These are phyloP conservation scores for Melanostoma scalare DNA, from an alignment of 2,888 invertebrate genomes.

Conservation along the genomic window DNA sequence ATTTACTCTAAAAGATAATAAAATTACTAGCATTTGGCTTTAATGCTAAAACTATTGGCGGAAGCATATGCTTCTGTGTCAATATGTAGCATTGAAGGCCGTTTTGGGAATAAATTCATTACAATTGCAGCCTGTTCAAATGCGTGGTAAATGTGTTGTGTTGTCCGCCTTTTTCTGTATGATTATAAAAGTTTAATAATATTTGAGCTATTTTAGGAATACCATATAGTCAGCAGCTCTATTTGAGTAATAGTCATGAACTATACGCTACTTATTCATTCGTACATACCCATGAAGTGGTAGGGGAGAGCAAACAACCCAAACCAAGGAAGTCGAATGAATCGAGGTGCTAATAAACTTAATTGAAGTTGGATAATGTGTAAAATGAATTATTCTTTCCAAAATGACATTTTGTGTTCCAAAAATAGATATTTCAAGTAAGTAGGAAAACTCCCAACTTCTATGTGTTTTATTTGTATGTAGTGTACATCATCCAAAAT, in stretches of 20 bases:
- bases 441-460: no score
- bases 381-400: neutral
- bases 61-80: neutral
- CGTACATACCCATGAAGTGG: neutral
- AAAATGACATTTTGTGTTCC: no score
- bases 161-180: slow-evolving; percentile 38
- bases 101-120: slow-evolving; percentile 30
- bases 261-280: neutral
- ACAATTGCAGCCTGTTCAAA: slow-evolving; percentile 9
- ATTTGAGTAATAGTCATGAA: slow-evolving; percentile 33
- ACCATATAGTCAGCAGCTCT: slow-evolving; percentile 44
- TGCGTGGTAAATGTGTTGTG: slow-evolving; percentile 14
- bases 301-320: slow-evolving; percentile 14
- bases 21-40: neutral
- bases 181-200: slow-evolving; percentile 51
- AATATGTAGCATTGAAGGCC: neutral
- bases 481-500: no score
- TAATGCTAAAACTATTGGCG: neutral
- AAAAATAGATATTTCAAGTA: no score
- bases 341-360: slow-evolving; percentile 35
- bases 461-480: no score
- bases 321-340: neutral
- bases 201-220: slow-evolving; percentile 56
- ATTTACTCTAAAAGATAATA: neutral
- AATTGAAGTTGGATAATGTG: neutral